Evolutionary conservation across 2,797 vertebrate genomes (phyloP).

Genomic region (Hozukius guyotensis): DNA sequence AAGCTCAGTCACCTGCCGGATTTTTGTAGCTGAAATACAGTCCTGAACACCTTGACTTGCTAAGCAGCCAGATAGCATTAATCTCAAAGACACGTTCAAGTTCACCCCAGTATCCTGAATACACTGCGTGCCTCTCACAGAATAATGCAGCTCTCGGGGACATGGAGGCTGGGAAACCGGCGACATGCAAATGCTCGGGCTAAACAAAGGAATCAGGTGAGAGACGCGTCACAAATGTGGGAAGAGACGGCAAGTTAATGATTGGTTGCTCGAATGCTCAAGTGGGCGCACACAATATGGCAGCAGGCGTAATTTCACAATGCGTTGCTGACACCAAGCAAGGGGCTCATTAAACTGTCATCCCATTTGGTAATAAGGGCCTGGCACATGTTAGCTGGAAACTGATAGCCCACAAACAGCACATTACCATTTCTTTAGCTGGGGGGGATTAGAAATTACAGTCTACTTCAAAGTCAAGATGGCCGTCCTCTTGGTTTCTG

Average conservation of each 20-base stretch:
- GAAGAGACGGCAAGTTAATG: constrained; percentile 70
- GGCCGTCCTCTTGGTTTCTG: constrained; percentile 38
- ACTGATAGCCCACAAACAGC: constrained; percentile 73
- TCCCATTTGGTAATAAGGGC: constrained; percentile 76
- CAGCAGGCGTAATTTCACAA: constrained; percentile 66
- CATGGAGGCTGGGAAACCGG: constrained; percentile 7
- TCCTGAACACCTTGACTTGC: neutral
- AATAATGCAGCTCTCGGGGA: constrained; percentile 5
- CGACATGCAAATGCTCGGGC: constrained; percentile 25
- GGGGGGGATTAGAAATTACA: constrained; percentile 60
- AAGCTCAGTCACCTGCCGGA: neutral
- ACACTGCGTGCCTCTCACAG: neutral
- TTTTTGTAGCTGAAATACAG: neutral
- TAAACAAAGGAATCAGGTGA: constrained; percentile 74
- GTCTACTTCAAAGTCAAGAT: constrained; percentile 66
- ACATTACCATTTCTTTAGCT: constrained; percentile 74
- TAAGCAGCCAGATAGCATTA: neutral
- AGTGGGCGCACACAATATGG: constrained; percentile 73
- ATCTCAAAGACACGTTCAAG: constrained; percentile 22
- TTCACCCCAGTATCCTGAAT: constrained; percentile 27
- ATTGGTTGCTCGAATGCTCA: constrained; percentile 70
- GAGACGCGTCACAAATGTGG: constrained; percentile 45
- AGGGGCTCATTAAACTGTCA: constrained; percentile 83
- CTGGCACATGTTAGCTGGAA: constrained; percentile 64
- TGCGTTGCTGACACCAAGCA: constrained; percentile 72